phyloP scores from a whole-genome alignment of 92 coral and sea anemone genomes.

The Umimayanthus chanpuru region DNA sequence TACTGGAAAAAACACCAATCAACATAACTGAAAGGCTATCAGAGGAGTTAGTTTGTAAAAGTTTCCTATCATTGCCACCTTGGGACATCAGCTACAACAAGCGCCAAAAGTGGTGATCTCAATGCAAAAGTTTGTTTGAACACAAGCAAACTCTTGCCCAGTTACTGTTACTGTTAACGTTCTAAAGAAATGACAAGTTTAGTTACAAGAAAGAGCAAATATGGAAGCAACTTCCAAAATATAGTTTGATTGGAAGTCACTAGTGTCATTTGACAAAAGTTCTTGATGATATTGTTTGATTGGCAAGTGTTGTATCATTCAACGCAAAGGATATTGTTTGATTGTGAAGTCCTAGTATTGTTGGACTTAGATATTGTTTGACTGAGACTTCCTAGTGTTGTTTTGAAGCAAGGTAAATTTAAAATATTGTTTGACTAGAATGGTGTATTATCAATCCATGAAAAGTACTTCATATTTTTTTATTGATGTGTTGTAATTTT shows the following conservation, averaged over 20 bases:
- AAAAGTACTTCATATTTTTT: conserved; percentile 10
- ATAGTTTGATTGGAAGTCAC: conserved; percentile 4
- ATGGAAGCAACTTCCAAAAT: background rate
- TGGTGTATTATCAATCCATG: conserved; percentile 9
- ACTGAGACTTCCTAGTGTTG: conserved; percentile 19
- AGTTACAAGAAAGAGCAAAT: background rate
- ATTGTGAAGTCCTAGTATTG: conserved; percentile 1
- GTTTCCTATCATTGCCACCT: conserved; percentile 3
- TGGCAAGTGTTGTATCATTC: background rate
- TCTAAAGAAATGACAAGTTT: background rate
- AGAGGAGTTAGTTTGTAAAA: background rate
- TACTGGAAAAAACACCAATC: background rate
- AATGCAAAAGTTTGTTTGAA: background rate
- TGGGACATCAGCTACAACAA: background rate
- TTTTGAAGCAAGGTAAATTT: conserved; percentile 17
- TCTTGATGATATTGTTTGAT: conserved; percentile 5
- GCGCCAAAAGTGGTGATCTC: background rate
- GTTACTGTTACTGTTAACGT: background rate
- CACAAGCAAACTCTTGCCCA: conserved; percentile 2
- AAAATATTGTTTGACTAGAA: background rate
- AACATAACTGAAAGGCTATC: background rate
- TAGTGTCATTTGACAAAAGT: conserved; percentile 4
- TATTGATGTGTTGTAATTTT: conserved; percentile 13
- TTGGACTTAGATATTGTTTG: conserved; percentile 20
- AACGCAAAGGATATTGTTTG: background rate